Base-by-base conservation (phyloP, 2,888 invertebrate species). In the Torymus auratus region DNA sequence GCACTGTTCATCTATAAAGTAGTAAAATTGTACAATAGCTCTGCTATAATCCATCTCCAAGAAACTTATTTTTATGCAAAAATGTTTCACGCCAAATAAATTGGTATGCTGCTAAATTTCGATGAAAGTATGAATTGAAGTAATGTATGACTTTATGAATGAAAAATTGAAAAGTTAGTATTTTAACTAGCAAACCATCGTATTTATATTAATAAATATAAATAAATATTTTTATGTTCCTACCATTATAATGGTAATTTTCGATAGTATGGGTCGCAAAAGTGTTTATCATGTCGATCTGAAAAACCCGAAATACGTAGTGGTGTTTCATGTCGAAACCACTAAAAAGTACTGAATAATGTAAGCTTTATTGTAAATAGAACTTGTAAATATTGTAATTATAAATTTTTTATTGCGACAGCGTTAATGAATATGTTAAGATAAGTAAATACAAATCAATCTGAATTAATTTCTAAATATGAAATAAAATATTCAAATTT, bases 311-410 rank as follows among this genome's bases (percentile, higher is more conserved):
- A 78, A 78, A 68, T 67, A 61, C 55, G 20, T n/a, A 65, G 41
- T 55, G 61, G 41, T 13, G 20, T 65, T 28, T 60, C 52, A 53
- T 50, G 4, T 20, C 11, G 3, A 61, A 23, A 15, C 50, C 23
- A 62, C 65, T n/a, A 56, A 41, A 79, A 73, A 62, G 79, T 74
- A 79, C 79, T 74, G 69, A 74, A 62, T 79, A 79, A 56, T 73
- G 2, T 69, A 69, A 76, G 62, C 69, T 76, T 69, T 76, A 76
- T 69, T 62, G 68, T 76, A 52, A 55, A 76, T 20, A 62, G 28
- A 56, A 69, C 55, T 55, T 76, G 69, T 69, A 76, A 62, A 76
- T 76, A 76, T 65, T 76, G 69, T 76, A 76, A 69, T 55, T 68
- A 62, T 20, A n/a, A 56, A 13, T 62, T 76, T 76, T 76, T 69